Base-by-base conservation (phyloP, 2,113 vertebrate genomes). In the Promerops cafer region DNA sequence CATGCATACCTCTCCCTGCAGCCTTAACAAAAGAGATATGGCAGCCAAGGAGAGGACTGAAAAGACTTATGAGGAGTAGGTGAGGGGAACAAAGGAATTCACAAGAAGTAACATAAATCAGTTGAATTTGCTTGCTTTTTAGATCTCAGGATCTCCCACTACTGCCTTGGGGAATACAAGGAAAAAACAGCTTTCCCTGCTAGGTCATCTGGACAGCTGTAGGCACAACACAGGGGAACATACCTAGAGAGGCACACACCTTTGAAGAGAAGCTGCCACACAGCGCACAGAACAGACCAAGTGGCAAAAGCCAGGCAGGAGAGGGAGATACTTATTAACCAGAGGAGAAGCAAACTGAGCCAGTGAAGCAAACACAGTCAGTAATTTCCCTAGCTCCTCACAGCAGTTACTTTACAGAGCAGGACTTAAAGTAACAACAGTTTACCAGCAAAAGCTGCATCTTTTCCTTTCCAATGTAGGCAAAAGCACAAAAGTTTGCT, bases 1-100 rank as follows among this genome's bases (percentile, higher is more conserved):
- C 39, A 18, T 31, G 33, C 26, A 37, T 2, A 84, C 31, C n/a
- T 31, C 28, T 66, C 24, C 52, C 42, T 49, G 28, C n/a, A 78
- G 39, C 26, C 42, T 68, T 59, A 75, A 42, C 0, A 1, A 33
- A 50, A 76, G 42, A 2, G 7, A 40, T 3, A 45, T 1, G 2
- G 21, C 53, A 80, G 47, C 16, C 53, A 83, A 63, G 8, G 18
- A 13, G 11, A 54, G 21, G 28, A 47, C 63, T 64, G 45, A 77
- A 89, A 89, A 63, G 17, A 26, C 14, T 31, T 45, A 33, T 0
- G 13, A 54, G 9, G 18, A 87, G 8, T 6, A 52, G 47, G 16
- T 19, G 27, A 70, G 21, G 7, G 26, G 19, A 75, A 11, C 44
- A 71, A 83, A 75, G 26, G 16, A 76, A 68, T 64, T 82, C 45